Evolutionary conservation across 2,113 vertebrate species (phyloP), one percentile per base, ranked within the genome.

Genomic region (Vanacampus margaritifer): DNA sequence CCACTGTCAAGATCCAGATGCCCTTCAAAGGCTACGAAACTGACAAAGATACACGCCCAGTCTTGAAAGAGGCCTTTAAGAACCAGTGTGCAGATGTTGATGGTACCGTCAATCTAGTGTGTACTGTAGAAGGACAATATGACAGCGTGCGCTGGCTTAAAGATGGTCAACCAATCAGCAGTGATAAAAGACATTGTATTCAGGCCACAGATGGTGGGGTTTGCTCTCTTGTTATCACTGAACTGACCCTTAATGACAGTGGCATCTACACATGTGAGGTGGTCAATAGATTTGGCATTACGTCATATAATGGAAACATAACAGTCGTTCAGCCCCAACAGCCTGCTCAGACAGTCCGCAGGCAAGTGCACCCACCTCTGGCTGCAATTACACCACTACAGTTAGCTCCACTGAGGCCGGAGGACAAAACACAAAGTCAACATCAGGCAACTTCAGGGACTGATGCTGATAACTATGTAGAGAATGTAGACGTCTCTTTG

Each of bases 11-110:
- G 86, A 98, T 98, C 74, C 97, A 98, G 84, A 95, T 95, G 0
- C 95, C 94, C 6, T 98, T 98, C 78, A 97, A 98, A 79, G 95
- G 95, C 45, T 98, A 94, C 72, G 95, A 95, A 87, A 88, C 93
- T 6, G 90, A 95, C 21, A 97, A 93, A 79, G 94, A 94, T 69
- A 94, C 98, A 84, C 93, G 91, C 12, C 97, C 95, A 0, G 70
- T 89, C 11, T 95, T 98, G 56, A 90, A 85, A 0, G 91, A 93
- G 65, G 93, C 93, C 0, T 98, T 98, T 70, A 93, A 92, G 73
- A 94, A 95, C 74, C 93, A 93, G 17, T 88, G 74, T 1, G 92
- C 88, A 5, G 92, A 93, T 21, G 79, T 90, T 46, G 91, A 93
- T 0, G 90, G 92, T 11, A 91, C 84, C 0, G 73, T 95, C 16